phyloP scores from a whole-genome alignment of 64 coral and sea anemone species.

The Platygyra sinensis region DNA sequence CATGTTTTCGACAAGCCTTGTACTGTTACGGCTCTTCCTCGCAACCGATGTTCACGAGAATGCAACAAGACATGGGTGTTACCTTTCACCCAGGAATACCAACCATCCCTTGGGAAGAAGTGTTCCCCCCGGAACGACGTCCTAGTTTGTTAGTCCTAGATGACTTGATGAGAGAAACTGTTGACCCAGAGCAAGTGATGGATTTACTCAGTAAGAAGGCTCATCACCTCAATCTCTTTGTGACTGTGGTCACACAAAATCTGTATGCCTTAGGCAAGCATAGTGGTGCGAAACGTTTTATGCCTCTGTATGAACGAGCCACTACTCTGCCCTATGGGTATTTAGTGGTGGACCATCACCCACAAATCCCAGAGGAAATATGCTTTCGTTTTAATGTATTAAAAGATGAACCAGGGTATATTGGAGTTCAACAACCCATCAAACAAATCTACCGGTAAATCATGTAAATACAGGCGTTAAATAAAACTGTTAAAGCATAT shows the following conservation, averaged over 20 bases:
- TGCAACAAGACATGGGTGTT: background rate
- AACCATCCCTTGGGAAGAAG: background rate
- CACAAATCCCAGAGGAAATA: too few relatives aligned
- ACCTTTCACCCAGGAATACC: background rate
- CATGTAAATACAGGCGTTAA: too few relatives aligned
- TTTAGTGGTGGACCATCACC: too few relatives aligned
- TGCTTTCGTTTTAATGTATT: too few relatives aligned
- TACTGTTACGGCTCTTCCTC: constrained; percentile 11
- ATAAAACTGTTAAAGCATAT: too few relatives aligned
- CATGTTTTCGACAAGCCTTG: background rate
- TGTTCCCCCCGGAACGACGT: background rate
- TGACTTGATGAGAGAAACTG: background rate
- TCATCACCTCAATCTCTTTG: background rate
- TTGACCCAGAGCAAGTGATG: background rate
- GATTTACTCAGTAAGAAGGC: background rate
- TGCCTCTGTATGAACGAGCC: too few relatives aligned
- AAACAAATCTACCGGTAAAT: too few relatives aligned
- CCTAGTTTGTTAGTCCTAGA: background rate
- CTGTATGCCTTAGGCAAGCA: background rate
- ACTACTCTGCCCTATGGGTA: too few relatives aligned
- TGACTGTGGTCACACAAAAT: background rate
- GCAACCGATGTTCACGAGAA: background rate
- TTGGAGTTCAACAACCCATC: too few relatives aligned
- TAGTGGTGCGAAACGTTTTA: too few relatives aligned
- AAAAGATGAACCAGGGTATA: too few relatives aligned